A percentile compares a stretch with the other conserved stretches of the same genome.
These are phyloP conservation scores for Pongo pygmaeus DNA, from an alignment of 2,113 vertebrate species.

Conservation along the genomic window DNA sequence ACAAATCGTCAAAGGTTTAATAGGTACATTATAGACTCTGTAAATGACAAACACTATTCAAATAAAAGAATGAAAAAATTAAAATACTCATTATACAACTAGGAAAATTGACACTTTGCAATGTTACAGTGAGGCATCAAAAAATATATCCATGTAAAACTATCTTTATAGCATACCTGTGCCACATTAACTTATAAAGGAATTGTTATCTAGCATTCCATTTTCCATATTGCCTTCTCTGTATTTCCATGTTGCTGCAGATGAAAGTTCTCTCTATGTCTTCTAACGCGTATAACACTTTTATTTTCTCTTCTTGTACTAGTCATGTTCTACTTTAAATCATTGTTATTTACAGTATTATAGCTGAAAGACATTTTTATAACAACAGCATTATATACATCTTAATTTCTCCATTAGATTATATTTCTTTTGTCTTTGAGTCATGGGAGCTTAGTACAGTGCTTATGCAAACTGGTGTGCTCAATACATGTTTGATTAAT, in stretches of 20 bases:
- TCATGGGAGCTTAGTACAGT: neutral
- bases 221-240: neutral
- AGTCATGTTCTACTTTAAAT: neutral
- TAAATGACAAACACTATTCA: neutral
- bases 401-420: neutral
- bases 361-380: neutral
- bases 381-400: neutral
- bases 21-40: neutral
- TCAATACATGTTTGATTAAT: neutral
- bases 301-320: neutral
- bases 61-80: neutral
- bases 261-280: neutral
- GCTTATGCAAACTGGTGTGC: neutral
- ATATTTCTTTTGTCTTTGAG: neutral
- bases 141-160: neutral
- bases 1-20: neutral
- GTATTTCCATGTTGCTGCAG: neutral
- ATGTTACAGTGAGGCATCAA: neutral
- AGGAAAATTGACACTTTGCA: constrained; percentile 24
- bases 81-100: neutral
- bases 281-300: neutral
- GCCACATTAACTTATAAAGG: neutral
- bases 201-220: neutral
- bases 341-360: neutral
- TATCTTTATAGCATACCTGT: neutral